Percentiles rank a stretch among this genome's conserved stretches.
Conservation (phyloP, 2,113 vertebrate genomes). For the Neogobius melanostomus region DNA sequence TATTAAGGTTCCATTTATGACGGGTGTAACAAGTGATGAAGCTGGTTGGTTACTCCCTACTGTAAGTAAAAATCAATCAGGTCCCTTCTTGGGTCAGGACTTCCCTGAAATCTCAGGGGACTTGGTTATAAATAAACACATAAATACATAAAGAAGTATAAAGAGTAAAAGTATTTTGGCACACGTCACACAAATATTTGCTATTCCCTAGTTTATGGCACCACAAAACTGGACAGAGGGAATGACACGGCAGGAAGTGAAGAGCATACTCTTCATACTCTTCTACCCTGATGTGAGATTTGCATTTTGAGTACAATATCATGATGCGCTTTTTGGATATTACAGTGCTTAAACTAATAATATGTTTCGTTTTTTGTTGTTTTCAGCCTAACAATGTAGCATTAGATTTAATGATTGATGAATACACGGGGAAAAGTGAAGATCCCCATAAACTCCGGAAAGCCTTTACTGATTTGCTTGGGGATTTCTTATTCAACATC, state of each 20-base stretch:
- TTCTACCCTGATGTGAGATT: conserved; percentile 64
- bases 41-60: conserved; percentile 29
- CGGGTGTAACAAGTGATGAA: conserved; percentile 57
- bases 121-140: not conserved
- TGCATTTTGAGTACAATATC: not conserved
- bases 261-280: fast-evolving
- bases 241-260: conserved; percentile 50
- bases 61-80: conserved; percentile 33
- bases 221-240: conserved; percentile 74
- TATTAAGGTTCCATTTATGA: conserved; percentile 57
- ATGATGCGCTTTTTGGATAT: not conserved
- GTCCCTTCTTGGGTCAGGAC: too few relatives aligned
- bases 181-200: not conserved
- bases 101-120: too few relatives aligned
- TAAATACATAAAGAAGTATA: not conserved
- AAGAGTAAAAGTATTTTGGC: not conserved
- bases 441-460: conserved; percentile 71
- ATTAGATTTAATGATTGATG: conserved; percentile 42
- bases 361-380: not conserved
- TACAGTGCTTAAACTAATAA: conserved; percentile 13
- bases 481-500: conserved; percentile 70
- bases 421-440: conserved; percentile 73
- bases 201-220: conserved; percentile 37
- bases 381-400: conserved; percentile 43
- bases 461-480: conserved; percentile 72